These are phyloP conservation scores for Protobothrops flavoviridis DNA, from an alignment of 2,113 vertebrate genomes.

Conservation along the genomic window DNA sequence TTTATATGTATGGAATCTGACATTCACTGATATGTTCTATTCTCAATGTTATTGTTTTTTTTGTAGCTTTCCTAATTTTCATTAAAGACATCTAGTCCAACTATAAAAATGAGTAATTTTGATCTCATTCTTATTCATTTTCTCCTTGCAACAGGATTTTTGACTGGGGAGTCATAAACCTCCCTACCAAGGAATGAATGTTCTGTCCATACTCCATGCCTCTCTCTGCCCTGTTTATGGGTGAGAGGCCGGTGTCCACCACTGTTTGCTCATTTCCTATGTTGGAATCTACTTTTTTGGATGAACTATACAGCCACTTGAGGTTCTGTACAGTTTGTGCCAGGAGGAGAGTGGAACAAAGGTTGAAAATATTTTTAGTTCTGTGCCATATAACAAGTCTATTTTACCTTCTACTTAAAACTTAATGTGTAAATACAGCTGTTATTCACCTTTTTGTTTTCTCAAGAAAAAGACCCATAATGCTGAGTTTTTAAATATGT, in stretches of 20 bases:
- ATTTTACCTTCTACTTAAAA: fast-evolving
- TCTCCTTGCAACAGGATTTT: background rate
- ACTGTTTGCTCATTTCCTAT: slow-evolving; percentile 12
- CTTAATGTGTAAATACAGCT: background rate
- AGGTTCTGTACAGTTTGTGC: slow-evolving; percentile 47
- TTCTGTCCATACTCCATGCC: background rate
- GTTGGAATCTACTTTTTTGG: slow-evolving; percentile 10
- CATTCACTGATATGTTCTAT: background rate
- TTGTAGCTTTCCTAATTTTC: background rate
- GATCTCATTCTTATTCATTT: background rate
- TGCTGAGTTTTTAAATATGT: background rate
- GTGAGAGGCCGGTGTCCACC: slow-evolving; percentile 27
- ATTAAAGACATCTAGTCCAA: background rate
- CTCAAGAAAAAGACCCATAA: slow-evolving; percentile 61
- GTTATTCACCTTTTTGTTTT: slow-evolving; percentile 48
- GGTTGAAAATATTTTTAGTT: slow-evolving; percentile 36
- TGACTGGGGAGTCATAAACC: background rate
- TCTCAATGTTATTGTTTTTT: slow-evolving; percentile 13
- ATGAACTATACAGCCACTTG: slow-evolving; percentile 11
- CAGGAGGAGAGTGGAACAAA: slow-evolving; percentile 12
- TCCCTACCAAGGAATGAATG: background rate
- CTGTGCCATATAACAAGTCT: background rate
- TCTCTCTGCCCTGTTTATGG: background rate
- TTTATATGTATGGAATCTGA: no score
- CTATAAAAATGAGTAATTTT: background rate